These are phyloP conservation scores for Blomia tropicalis DNA, from an alignment of 2,888 invertebrate genomes.

Conservation along the genomic window DNA sequence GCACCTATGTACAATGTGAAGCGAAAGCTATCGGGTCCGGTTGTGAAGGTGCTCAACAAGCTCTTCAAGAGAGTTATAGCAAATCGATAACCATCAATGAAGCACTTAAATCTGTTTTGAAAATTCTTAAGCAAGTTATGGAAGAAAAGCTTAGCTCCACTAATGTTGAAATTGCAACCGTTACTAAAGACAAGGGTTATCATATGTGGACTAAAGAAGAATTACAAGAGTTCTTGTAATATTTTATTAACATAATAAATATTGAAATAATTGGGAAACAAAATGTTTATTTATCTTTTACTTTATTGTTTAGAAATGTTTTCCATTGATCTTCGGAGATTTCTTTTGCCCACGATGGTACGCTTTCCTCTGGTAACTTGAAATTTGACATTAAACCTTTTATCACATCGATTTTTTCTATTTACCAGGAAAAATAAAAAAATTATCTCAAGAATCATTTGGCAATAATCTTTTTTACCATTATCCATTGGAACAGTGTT, in stretches of 20 bases:
- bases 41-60: slow-evolving; percentile 96
- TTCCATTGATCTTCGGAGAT: slow-evolving; percentile 22
- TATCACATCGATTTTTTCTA: slow-evolving; percentile 14
- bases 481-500: too few relatives aligned
- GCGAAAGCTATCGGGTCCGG: slow-evolving; percentile 99
- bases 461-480: not conserved
- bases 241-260: not conserved
- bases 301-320: not conserved
- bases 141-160: slow-evolving; percentile 92
- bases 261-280: not conserved
- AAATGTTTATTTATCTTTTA: not conserved
- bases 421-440: too few relatives aligned
- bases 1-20: slow-evolving; percentile 91
- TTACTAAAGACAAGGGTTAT: slow-evolving; percentile 65
- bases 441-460: too few relatives aligned
- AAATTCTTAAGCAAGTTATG: slow-evolving; percentile 97
- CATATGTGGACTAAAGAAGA: slow-evolving; percentile 79
- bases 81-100: slow-evolving; percentile 79
- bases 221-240: slow-evolving; percentile 47
- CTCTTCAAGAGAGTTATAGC: slow-evolving; percentile 53
- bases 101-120: slow-evolving; percentile 73
- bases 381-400: slow-evolving; percentile 17
- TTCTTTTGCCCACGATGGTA: slow-evolving; percentile 18
- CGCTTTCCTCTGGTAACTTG: slow-evolving; percentile 5
- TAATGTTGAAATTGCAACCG: slow-evolving; percentile 88